These are phyloP conservation scores for Colius striatus DNA, from an alignment of 2,113 vertebrate species.

Conservation along the genomic window DNA sequence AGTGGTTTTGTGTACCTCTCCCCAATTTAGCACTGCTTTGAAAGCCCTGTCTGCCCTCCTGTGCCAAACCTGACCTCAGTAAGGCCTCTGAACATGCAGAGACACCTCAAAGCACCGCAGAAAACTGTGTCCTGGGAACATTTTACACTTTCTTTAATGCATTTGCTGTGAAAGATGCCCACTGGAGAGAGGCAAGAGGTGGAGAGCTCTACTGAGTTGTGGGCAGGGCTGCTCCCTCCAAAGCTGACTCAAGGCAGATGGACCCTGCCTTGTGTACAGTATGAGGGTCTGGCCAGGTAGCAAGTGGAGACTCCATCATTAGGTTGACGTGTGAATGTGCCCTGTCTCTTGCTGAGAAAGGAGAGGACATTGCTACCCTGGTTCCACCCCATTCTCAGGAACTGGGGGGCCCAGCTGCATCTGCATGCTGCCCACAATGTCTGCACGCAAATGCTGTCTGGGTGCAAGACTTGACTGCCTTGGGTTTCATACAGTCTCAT, in stretches of 20 bases:
- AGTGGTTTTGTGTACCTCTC: not conserved
- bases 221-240: not conserved
- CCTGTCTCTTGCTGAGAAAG: not conserved
- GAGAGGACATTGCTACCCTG: not conserved
- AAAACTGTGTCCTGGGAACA: not conserved
- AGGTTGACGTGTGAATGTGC: not conserved
- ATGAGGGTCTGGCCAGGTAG: not conserved
- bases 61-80: not conserved
- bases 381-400: fast-evolving
- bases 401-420: fast-evolving
- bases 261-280: fast-evolving
- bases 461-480: not conserved
- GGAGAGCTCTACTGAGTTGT: not conserved
- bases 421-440: fast-evolving
- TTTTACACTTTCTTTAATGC: not conserved
- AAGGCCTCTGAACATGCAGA: not conserved
- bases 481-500: not conserved
- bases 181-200: not conserved
- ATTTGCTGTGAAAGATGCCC: not conserved
- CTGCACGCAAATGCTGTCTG: fast-evolving
- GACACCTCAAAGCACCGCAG: not conserved
- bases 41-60: not conserved
- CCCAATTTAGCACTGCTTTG: not conserved
- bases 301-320: not conserved
- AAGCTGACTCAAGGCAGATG: fast-evolving